phyloP scores from a whole-genome alignment of 2,113 vertebrate species.

The Heteronetta atricapilla region DNA sequence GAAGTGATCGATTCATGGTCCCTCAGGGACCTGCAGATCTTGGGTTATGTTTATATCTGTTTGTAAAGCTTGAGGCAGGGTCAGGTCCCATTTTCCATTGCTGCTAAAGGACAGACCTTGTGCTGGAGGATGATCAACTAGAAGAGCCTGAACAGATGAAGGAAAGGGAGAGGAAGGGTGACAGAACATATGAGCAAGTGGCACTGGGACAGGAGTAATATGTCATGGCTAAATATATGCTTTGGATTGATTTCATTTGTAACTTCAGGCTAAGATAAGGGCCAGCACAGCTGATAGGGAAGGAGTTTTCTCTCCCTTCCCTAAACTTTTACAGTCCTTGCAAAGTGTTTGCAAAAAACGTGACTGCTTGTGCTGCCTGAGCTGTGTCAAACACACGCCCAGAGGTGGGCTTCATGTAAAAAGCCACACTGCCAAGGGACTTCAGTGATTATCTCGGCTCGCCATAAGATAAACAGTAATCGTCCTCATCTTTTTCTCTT shows the following conservation, averaged over 20 bases:
- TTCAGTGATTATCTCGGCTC: neutral
- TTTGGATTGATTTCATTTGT: neutral
- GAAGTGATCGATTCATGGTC: neutral
- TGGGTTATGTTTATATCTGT: neutral
- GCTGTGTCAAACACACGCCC: neutral
- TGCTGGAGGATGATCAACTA: neutral
- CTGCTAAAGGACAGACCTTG: neutral
- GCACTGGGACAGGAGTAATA: neutral
- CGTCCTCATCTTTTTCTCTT: neutral
- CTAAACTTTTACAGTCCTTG: neutral
- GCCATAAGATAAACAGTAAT: neutral
- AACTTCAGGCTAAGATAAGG: neutral
- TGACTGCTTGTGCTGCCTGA: neutral
- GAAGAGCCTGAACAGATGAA: neutral
- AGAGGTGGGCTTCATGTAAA: neutral
- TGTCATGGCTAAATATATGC: neutral
- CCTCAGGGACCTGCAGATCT: neutral
- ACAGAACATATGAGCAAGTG: neutral
- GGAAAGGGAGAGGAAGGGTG: neutral
- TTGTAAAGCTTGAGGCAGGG: fast-evolving
- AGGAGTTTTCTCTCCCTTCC: neutral
- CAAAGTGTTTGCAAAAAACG: neutral
- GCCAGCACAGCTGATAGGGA: neutral
- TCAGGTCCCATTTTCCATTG: neutral
- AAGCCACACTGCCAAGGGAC: neutral